Conservation (phyloP, 2,113 vertebrate species). For the Lota lota region DNA sequence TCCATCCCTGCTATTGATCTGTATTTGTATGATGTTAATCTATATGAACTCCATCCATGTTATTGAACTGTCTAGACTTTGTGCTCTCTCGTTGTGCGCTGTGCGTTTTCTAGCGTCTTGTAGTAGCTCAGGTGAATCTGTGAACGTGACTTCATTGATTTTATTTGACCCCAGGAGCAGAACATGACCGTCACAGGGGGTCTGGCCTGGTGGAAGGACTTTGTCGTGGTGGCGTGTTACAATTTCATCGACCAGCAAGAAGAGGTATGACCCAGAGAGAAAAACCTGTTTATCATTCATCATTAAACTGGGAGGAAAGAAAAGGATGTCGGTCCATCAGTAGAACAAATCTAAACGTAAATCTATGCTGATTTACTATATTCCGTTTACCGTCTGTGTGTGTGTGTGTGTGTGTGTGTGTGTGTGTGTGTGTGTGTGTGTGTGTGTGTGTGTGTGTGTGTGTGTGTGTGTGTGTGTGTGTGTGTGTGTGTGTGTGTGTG, state of each 20-base stretch:
- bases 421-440: too few relatives aligned
- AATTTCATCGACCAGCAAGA: constrained; percentile 92
- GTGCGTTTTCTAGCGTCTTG: not conserved
- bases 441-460: too few relatives aligned
- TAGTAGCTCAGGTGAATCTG: not conserved
- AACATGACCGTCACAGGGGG: constrained; percentile 97
- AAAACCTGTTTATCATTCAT: too few relatives aligned
- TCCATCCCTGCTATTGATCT: too few relatives aligned
- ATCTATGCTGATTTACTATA: too few relatives aligned
- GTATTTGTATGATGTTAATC: not conserved
- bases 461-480: too few relatives aligned
- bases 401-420: too few relatives aligned
- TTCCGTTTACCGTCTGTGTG: too few relatives aligned
- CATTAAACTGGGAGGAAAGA: too few relatives aligned
- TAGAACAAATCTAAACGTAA: not conserved
- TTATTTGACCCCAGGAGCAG: constrained; percentile 80
- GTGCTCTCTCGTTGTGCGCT: too few relatives aligned
- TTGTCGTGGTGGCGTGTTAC: constrained; percentile 94
- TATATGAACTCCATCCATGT: too few relatives aligned
- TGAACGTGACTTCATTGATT: not conserved
- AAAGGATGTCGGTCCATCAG: too few relatives aligned
- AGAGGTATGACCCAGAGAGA: constrained; percentile 75
- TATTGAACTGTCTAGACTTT: not conserved
- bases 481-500: not conserved
- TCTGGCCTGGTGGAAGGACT: constrained; percentile 96